Evolutionary conservation across 2,113 vertebrate genomes (phyloP), one percentile per base, ranked within the genome.

Genomic region (Neotoma lepida): DNA sequence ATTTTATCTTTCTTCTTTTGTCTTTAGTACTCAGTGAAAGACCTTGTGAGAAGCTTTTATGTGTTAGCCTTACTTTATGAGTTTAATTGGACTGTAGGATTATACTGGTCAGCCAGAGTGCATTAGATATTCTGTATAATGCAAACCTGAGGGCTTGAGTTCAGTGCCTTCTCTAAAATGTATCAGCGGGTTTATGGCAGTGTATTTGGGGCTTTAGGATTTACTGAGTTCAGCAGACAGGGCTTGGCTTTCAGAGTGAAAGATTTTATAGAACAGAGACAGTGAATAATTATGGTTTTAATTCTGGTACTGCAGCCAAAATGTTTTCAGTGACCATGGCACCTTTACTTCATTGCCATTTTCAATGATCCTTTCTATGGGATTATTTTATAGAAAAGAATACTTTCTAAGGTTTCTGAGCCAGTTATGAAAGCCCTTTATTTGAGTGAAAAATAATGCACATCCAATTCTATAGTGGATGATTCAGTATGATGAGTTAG

Each of bases 391-490:
- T 44, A 81, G 51, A 95, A 85, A 8, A 86, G 0, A 49, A 30
- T 86, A 7, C 9, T 90, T 71, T 86, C 71, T 70, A 94, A 46
- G 70, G 14, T 89, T 96, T 80, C 33, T n/a, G 84, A 86, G 15
- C 89, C 6, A 77, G 12, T 92, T 81, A 81, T 9, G 14, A 78
- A 90, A 92, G 51, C 3, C 35, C 58, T 84, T 86, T 46, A 15
- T 95, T 93, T 81, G 26, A 92, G 73, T 92, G 81, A 56, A 90
- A 90, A 90, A 41, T 22, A 71, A 49, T 39, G n/a, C n/a, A 8
- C 15, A 49, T 88, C 24, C 73, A 81, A 17, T 86, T 93, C 26
- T 88, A 24, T 84, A 4, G 9, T 82, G 35, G 22, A 90, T 95
- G 90, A 90, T 76, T 89, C n/a, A 84, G 8, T 71, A 46, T 44